These are phyloP conservation scores for Sarotherodon lohbergeri DNA, from an alignment of 2,113 vertebrate genomes.

Conservation along the genomic window DNA sequence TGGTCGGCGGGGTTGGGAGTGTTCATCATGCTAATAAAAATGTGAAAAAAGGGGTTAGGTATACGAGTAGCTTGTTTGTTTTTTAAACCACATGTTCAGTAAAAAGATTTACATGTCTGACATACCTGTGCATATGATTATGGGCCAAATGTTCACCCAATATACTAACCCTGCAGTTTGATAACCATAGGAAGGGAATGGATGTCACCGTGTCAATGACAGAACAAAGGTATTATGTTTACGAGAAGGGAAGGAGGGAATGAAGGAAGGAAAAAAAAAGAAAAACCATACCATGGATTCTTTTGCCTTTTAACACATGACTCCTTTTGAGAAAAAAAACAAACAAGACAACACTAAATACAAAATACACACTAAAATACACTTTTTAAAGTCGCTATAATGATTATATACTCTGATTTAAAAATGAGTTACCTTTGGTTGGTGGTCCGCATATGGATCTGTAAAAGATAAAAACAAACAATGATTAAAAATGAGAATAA, in stretches of 20 bases:
- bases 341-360: background rate
- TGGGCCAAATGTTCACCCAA: background rate
- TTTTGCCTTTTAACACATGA: slow-evolving; percentile 47
- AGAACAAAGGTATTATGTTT: background rate
- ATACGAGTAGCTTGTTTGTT: background rate
- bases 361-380: background rate
- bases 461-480: background rate
- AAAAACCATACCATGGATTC: slow-evolving; percentile 55
- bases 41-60: background rate
- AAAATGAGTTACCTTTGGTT: slow-evolving; percentile 37
- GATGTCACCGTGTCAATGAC: background rate
- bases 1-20: slow-evolving; percentile 34
- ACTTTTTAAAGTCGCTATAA: background rate
- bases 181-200: background rate
- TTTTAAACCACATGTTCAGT: rapidly evolving
- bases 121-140: slow-evolving; percentile 29
- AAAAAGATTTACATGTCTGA: background rate
- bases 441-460: slow-evolving; percentile 68
- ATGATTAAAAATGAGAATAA: background rate
- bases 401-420: background rate
- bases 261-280: background rate
- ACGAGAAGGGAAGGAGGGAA: background rate
- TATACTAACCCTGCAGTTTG: slow-evolving; percentile 8
- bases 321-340: slow-evolving; percentile 45
- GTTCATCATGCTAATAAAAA: background rate